Evolutionary conservation across 2,113 vertebrate species (phyloP).

Genomic region (Accipiter virgatus): DNA sequence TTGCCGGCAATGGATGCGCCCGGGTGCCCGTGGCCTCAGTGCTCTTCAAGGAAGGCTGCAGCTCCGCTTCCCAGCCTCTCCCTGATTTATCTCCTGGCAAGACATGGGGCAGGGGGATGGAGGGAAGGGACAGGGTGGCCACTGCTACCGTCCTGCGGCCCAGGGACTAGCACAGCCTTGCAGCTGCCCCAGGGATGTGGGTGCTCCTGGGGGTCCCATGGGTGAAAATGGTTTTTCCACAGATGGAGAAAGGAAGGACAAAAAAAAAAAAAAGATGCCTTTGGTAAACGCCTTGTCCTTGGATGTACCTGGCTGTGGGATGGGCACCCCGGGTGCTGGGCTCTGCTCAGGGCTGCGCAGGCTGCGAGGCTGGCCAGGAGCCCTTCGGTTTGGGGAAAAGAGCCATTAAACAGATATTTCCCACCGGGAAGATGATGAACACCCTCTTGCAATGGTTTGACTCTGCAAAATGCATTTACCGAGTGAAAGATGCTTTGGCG

Average conservation of each 20-base stretch:
- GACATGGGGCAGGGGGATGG: fast-evolving
- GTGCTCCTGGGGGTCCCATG: fast-evolving
- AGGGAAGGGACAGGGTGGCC: background rate
- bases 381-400: fast-evolving
- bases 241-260: fast-evolving
- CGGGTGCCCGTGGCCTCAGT: fast-evolving
- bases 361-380: background rate
- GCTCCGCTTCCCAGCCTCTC: background rate
- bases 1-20: background rate
- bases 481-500: background rate
- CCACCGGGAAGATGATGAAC: background rate
- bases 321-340: fast-evolving
- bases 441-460: background rate
- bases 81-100: background rate
- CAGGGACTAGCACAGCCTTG: background rate
- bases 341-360: background rate
- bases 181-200: background rate
- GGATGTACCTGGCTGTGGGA: background rate
- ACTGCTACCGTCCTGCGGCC: fast-evolving
- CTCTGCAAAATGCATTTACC: background rate
- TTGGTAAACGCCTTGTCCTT: background rate
- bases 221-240: background rate
- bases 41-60: background rate
- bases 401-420: background rate
- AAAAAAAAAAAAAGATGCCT: background rate